These are phyloP conservation scores for Geotrypetes seraphini DNA, from an alignment of 2,797 vertebrate genomes.

Conservation along the genomic window DNA sequence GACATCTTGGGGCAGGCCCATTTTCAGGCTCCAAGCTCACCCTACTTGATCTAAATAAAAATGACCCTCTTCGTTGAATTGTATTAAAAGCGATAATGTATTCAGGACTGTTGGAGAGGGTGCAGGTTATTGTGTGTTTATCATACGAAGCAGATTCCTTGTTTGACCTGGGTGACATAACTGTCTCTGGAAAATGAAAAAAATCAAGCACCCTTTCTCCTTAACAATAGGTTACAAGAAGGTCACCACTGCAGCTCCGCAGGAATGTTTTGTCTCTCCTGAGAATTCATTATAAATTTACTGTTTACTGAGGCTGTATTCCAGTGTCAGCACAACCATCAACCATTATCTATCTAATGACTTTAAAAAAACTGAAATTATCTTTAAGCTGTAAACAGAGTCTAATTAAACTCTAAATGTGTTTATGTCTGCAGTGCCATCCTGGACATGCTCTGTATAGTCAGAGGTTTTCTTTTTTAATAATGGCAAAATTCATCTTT, in stretches of 20 bases:
- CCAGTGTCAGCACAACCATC: conserved; percentile 30
- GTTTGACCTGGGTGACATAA: too few relatives aligned
- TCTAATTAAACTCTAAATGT: conserved; percentile 40
- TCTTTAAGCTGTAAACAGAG: conserved; percentile 34
- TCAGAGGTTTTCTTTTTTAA: conserved; percentile 20
- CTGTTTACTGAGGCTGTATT: conserved; percentile 19
- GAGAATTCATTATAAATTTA: conserved; percentile 4
- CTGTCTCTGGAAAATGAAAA: too few relatives aligned
- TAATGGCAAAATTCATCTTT: conserved; percentile 31
- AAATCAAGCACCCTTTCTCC: too few relatives aligned
- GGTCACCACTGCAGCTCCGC: background rate
- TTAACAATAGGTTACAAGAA: background rate
- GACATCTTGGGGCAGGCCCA: too few relatives aligned
- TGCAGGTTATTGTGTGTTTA: too few relatives aligned
- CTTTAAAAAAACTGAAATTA: conserved; percentile 42
- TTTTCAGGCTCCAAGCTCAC: too few relatives aligned
- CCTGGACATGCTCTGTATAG: conserved; percentile 24
- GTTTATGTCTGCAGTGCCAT: conserved; percentile 18
- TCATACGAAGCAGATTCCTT: too few relatives aligned
- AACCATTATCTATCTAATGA: conserved; percentile 31
- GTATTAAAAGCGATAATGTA: too few relatives aligned
- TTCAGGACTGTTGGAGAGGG: too few relatives aligned
- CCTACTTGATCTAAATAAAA: too few relatives aligned
- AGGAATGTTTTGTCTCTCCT: background rate
- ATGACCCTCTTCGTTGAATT: too few relatives aligned